Percentiles rank a stretch among this genome's conserved stretches.
These are phyloP conservation scores for Linepithema humile DNA, from an alignment of 1,140 invertebrate species.

Conservation along the genomic window DNA sequence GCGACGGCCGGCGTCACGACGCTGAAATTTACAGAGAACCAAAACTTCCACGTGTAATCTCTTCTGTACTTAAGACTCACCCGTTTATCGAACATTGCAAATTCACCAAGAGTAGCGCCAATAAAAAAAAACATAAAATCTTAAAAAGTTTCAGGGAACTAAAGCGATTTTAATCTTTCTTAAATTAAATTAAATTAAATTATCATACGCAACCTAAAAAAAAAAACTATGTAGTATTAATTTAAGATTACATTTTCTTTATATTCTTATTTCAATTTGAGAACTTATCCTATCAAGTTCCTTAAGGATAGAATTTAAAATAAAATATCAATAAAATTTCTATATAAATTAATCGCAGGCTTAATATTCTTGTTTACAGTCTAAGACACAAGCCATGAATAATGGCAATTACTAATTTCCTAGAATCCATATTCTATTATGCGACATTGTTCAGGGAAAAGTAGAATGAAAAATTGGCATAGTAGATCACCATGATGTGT, in stretches of 20 bases:
- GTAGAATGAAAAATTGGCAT: constrained; percentile 6
- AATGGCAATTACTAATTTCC: not conserved
- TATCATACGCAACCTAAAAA: not conserved
- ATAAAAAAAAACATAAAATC: not conserved
- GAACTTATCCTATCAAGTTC: not conserved
- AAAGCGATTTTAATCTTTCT: not conserved
- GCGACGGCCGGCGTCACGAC: constrained; percentile 1
- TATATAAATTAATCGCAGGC: not conserved
- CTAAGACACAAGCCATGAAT: too few species aligned
- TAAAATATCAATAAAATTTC: too few species aligned
- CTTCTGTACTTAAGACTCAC: not conserved
- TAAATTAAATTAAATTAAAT: too few species aligned
- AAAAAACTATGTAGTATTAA: not conserved
- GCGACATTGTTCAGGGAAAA: not conserved
- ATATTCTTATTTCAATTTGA: not conserved
- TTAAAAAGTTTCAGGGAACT: not conserved
- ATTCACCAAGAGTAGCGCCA: not conserved
- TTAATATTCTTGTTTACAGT: not conserved
- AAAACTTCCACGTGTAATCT: constrained; percentile 34
- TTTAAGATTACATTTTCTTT: not conserved
- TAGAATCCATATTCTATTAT: not conserved
- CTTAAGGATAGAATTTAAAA: not conserved
- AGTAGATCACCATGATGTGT: not conserved
- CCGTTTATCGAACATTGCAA: not conserved
- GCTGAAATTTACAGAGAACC: not conserved